phyloP scores from a whole-genome alignment of 2,888 invertebrate genomes.

The Drosophila helvetica region DNA sequence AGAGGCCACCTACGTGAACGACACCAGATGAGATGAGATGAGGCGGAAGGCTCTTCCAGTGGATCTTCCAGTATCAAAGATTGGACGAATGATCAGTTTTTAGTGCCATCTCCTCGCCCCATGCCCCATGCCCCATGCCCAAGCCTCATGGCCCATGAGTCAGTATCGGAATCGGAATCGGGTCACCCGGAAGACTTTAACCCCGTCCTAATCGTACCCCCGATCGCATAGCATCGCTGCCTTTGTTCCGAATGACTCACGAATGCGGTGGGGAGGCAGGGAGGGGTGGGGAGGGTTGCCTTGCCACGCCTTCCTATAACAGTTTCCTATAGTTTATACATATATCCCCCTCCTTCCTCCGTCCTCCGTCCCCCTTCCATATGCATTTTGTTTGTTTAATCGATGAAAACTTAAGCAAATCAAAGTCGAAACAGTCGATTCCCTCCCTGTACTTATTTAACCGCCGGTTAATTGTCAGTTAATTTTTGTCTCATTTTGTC shows the following conservation, averaged over 20 bases:
- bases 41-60: neutral
- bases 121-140: too few species aligned
- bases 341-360: neutral
- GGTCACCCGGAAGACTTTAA: constrained; percentile 10
- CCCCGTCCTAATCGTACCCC: neutral
- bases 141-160: neutral
- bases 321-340: neutral
- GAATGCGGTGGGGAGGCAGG: neutral
- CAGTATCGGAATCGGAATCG: neutral
- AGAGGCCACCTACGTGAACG: constrained; percentile 68
- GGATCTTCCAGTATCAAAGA: neutral
- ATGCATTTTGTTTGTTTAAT: constrained; percentile 69
- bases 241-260: neutral
- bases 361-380: neutral
- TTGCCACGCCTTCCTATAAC: neutral
- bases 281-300: neutral
- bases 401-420: constrained; percentile 58
- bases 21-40: constrained; percentile 47
- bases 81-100: constrained; percentile 1
- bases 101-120: constrained; percentile 33
- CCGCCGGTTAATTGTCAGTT: constrained; percentile 10
- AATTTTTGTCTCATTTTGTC: constrained; percentile 29
- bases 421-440: constrained; percentile 31
- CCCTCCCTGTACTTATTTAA: constrained; percentile 54
- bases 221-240: neutral